Base-by-base conservation (phyloP, 1,140 invertebrate species). In the Ceratina japonica region DNA sequence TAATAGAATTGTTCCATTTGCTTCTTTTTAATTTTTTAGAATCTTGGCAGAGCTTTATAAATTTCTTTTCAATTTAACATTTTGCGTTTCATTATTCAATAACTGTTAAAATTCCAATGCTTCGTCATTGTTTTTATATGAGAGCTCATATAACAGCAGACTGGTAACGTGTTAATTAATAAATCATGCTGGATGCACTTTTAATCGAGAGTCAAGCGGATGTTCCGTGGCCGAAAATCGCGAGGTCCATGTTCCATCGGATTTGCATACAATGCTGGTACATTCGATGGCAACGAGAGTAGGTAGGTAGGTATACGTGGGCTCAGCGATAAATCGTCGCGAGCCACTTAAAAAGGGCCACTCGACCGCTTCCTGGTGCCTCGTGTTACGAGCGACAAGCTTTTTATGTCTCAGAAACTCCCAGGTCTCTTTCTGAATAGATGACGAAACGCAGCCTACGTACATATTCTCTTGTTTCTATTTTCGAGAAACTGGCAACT, bases 341-440 rank as follows among this genome's bases (percentile, higher is more conserved):
- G 71, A 49, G 61, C 44, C 63, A 82, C 58, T 84, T 86, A 79
- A 86, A 83, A 79, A 79, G 51, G 70, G 44, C 71, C 73, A 72
- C 82, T 72, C 69, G 82, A 79, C 80, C 63, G 79, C 78, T 83
- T 83, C 84, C 82, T 87, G 75, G 65, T 83, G 59, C 62, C 79
- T 51, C 31, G 22, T 49, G 37, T 65, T 70, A 80, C 63, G 61
- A 74, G 76, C 64, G 24, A 64, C 64, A 27, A 59, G 58, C 69
- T 83, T 82, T 81, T 83, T 83, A 77, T 49, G 63, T 68, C 80
- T 31, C 80, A 16, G 24, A 49, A 56, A 59, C 49, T 58, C 54
- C 31, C 44, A 27, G 12, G 3, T 20, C 15, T 24, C 20, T 82
- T 73, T 58, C 37, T 31, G 15, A 24, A 13, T 49, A 58, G 49